These are phyloP conservation scores for Eidolon dupreanum DNA, from an alignment of 2,797 vertebrate genomes.

Conservation along the genomic window DNA sequence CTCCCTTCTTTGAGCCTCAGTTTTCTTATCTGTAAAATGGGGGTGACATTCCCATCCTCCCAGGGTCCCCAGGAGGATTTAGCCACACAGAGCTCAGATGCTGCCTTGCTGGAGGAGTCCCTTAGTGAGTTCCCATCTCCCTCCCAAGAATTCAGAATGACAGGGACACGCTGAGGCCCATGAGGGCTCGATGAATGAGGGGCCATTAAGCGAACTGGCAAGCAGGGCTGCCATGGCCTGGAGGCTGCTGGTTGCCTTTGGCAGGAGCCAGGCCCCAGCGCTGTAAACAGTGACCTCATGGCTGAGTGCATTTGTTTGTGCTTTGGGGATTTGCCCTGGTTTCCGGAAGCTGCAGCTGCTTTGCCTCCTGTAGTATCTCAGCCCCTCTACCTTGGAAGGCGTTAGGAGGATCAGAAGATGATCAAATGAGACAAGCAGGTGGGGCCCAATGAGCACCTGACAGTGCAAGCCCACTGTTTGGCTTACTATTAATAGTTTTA, in stretches of 20 bases:
- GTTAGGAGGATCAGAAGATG: not conserved
- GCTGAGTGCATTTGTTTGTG: slow-evolving; percentile 67
- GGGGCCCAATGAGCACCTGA: not conserved
- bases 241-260: not conserved
- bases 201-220: not conserved
- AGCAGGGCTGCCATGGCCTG: not conserved
- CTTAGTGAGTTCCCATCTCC: not conserved
- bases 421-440: not conserved
- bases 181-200: not conserved
- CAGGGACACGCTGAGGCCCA: not conserved
- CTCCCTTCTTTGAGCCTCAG: not conserved
- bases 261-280: not conserved
- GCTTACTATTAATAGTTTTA: not conserved
- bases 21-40: not conserved
- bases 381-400: not conserved
- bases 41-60: not conserved
- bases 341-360: slow-evolving; percentile 62
- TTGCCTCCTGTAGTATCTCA: not conserved
- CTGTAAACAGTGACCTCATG: slow-evolving; percentile 75
- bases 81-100: not conserved
- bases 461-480: not conserved
- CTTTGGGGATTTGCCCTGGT: slow-evolving; percentile 61
- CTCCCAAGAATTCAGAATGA: not conserved
- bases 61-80: not conserved
- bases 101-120: not conserved